Base-by-base conservation (phyloP, 2,888 invertebrate species). In the Disparrhopalites patrizii region DNA sequence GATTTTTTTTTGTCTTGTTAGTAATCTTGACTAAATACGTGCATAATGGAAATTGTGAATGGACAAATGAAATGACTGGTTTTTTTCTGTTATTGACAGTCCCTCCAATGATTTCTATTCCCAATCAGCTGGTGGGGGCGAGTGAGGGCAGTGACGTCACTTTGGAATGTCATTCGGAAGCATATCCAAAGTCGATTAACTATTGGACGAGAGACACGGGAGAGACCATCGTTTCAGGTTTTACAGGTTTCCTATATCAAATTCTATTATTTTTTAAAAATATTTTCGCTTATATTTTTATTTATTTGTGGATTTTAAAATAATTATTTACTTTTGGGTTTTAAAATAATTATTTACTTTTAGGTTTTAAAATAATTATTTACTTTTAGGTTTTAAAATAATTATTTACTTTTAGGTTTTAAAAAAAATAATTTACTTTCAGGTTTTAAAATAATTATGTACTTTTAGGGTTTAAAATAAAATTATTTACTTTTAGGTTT, bases 171-270 rank as follows among this genome's bases (percentile, higher is more conserved):
- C 85, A 87, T 77, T 90, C 90, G 1, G 91, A 91, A 76, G 91
- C 91, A 1, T 90, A 85, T 79, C 92, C 92, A 2, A 89, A 89
- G 78, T 89, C 91, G 31, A 90, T 91, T 75, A 91, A 90, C 80
- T 91, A 91, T 78, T 92, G 91, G 92, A 86, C 87, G 61, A 84
- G 87, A 75, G 87, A 88, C 76, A 81, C 80, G 65, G 88, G 88
- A 33, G 88, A 89, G 77, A 89, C 89, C 70, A 81, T 84, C 62
- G 86, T 88, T 65, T 85, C 87, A 76, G 88, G 90, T 90, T 58
- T 36, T 28, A 43, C 23, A 58, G 3, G 15, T 40, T 40, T 40
- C 7, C 7, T 36, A 36, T 36, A 36, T 36, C 36, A 10, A 10
- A 10, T 36, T 36, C 36, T 36, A 36, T 10, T 10, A 36, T 36